Evolutionary conservation across 2,797 vertebrate species (phyloP), one percentile per base, ranked within the genome.

Genomic region (Tadarida brasiliensis): DNA sequence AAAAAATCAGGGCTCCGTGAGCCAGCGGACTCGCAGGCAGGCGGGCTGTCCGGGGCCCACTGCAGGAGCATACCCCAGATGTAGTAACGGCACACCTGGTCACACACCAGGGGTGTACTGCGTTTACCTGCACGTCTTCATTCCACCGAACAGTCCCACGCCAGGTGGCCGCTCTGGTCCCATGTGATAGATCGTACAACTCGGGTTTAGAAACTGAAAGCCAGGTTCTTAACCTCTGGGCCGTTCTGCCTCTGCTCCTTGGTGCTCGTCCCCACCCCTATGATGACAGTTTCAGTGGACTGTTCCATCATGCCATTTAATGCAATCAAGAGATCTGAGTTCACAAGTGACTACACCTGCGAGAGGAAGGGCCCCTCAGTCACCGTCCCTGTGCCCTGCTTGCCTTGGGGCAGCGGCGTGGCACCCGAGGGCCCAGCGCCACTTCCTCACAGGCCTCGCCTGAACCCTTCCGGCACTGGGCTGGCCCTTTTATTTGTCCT

Each of bases 381-480:
- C 10, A n/a, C 30, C 28, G 49, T 24, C 33, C 10, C 11, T 39
- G 17, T 65, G 7, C 28, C 26, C n/a, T 10, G 22, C 67, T 47
- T 30, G 5, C 0, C 12, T 8, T 59, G 4, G 51, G 20, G 12
- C 4, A 49, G 22, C 10, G 0, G 0, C 0, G 0, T 19, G 89
- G 80, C 56, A 54, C 51, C 16, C 51, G 22, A 24, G 22, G 26
- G 0, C 1, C 35, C 7, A 2, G 35, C 5, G 2, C 30, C 2
- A 20, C 2, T n/a, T 47, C n/a, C 10, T 49, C 7, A 1, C 26
- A 0, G 44, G 44, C 2, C 71, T 30, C 90, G 49, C 26, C 61
- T 15, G 28, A 35, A 5, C 10, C 39, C 49, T 30, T n/a, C 54
- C 35, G 1, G 1, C 0, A 6, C 16, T 0, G 3, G 8, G 56